Percentiles rank a stretch among this genome's conserved stretches.
Evolutionary conservation across 2,113 vertebrate species (phyloP).

Genomic region (Entomyzon cyanotis): DNA sequence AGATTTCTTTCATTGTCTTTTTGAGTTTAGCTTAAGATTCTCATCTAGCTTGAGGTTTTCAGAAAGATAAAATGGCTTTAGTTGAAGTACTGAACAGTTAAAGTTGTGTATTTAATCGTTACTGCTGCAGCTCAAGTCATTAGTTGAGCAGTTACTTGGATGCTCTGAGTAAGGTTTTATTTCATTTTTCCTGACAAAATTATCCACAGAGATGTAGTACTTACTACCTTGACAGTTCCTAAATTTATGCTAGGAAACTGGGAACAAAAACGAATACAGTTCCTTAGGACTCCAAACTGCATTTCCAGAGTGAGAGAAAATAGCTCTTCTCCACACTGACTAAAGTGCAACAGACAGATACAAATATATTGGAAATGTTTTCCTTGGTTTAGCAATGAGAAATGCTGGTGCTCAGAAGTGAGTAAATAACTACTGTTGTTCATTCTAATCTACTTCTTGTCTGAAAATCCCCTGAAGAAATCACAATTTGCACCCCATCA

Average conservation of each 20-base stretch:
- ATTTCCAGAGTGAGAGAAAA: neutral
- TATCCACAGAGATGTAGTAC: neutral
- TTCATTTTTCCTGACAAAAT: neutral
- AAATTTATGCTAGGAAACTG: neutral
- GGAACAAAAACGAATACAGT: neutral
- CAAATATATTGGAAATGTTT: neutral
- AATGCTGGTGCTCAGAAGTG: neutral
- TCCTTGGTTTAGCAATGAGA: neutral
- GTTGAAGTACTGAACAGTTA: neutral
- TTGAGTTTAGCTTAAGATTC: neutral
- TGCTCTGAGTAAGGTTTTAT: neutral
- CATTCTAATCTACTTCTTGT: neutral
- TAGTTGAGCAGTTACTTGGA: neutral
- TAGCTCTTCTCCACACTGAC: neutral
- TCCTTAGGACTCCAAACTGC: neutral
- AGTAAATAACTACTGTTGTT: neutral
- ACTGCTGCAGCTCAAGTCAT: neutral
- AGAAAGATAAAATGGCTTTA: neutral
- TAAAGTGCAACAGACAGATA: neutral
- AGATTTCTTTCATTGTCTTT: neutral
- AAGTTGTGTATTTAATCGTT: neutral
- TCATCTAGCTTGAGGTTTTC: neutral
- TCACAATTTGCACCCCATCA: neutral
- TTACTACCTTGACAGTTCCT: neutral
- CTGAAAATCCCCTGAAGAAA: neutral